Evolutionary conservation across 2,888 invertebrate genomes (phyloP), one percentile per base, ranked within the genome.

Genomic region (Troglohyphantes excavatus): DNA sequence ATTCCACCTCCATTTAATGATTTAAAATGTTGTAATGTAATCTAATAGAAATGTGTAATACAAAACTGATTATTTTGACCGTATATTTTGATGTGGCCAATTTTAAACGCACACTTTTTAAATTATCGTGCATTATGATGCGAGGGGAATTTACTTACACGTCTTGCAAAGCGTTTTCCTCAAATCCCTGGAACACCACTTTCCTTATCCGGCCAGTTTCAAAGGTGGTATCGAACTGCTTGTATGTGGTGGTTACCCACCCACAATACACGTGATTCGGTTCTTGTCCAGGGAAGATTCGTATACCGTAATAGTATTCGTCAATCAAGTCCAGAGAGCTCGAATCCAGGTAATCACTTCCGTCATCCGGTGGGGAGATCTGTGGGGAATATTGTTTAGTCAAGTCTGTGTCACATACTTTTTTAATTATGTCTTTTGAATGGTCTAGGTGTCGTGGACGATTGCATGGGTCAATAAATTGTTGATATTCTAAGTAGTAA

Each of bases 241-340:
- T 94, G 93, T 98, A 99, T 93, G 98, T 98, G 0, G 99, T 98
- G 0, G 99, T 99, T 76, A 99, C 99, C 99, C 99, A 99, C 21
- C 99, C 99, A 0, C 99, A 97, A 94, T 98, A 99, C 27, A 99
- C 97, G 93, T 98, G 97, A 0, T 96, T 96, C 0, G 98, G 98
- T 93, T 98, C 98, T 94, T 98, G 98, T 82, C 98, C 98, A 53
- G 98, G 98, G 94, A 97, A 98, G 91, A 98, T 96, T 33, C 95
- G 93, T 53, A 95, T 95, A 7, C 96, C 96, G 93, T 98, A 99
- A 94, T 98, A 99, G 94, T 99, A 99, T 93, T 99, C 99, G 93
- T 99, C 98, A 93, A 99, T 98, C 65, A 98, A 94, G 92, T 96
- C 97, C 91, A 98, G 94, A 92, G 97, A 98, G 91, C 97, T 97